Conservation (phyloP, 2,797 vertebrate genomes). For the Rhinophrynus dorsalis region DNA sequence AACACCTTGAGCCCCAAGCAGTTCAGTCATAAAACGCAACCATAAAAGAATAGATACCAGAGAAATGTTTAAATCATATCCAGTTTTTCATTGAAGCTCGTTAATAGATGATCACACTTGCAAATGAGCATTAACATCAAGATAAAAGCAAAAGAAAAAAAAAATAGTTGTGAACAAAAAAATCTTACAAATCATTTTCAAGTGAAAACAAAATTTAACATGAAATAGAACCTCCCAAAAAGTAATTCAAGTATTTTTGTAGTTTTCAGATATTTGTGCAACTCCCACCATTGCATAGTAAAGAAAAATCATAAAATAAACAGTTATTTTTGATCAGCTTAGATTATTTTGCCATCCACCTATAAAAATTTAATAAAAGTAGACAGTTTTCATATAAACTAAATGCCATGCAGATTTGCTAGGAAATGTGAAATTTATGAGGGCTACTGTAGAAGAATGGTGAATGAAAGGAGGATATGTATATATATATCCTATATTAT, state of each 20-base stretch:
- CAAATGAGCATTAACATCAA: slow-evolving; percentile 67
- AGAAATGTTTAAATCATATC: slow-evolving; percentile 33
- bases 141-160: slow-evolving; percentile 67
- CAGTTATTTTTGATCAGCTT: not conserved
- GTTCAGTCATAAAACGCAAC: not conserved
- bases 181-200: slow-evolving; percentile 66
- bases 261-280: slow-evolving; percentile 77
- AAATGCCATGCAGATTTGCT: slow-evolving; percentile 59
- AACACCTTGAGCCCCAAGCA: no score
- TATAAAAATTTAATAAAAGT: slow-evolving; percentile 65
- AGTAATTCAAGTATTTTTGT: slow-evolving; percentile 72
- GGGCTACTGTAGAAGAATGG: slow-evolving; percentile 69
- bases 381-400: slow-evolving; percentile 71
- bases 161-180: slow-evolving; percentile 62
- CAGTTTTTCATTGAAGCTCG: slow-evolving; percentile 43
- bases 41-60: slow-evolving; percentile 16
- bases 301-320: slow-evolving; percentile 74
- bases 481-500: no score
- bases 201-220: slow-evolving; percentile 57
- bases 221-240: slow-evolving; percentile 64
- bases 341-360: slow-evolving; percentile 80
- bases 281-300: slow-evolving; percentile 96
- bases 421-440: slow-evolving; percentile 3
- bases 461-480: not conserved
- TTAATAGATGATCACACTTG: slow-evolving; percentile 38